Evolutionary conservation across 2,888 invertebrate genomes (phyloP).

Genomic region (Pammene fasciana): DNA sequence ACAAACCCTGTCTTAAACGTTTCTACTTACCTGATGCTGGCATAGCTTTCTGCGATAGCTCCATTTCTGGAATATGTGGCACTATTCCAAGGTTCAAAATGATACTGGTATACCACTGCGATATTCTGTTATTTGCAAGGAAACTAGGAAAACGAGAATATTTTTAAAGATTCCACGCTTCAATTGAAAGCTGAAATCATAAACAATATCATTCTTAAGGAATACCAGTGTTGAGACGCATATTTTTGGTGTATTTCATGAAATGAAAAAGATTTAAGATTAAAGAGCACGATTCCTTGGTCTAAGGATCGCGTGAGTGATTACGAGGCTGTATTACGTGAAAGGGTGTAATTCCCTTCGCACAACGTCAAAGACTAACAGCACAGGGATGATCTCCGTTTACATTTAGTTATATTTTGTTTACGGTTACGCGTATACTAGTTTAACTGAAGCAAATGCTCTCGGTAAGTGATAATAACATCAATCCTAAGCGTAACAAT

Average conservation of each 20-base stretch:
- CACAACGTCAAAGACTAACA: neutral
- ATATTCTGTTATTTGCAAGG: too few species aligned
- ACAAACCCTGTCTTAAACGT: slow-evolving; percentile 1
- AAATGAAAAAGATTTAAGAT: slow-evolving; percentile 4
- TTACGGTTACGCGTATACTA: neutral
- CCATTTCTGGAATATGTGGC: slow-evolving; percentile 1
- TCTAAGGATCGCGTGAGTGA: slow-evolving; percentile 67
- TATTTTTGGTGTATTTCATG: neutral
- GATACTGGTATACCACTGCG: too few species aligned
- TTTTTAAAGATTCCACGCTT: too few species aligned
- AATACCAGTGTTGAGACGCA: too few species aligned
- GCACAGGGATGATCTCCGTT: neutral
- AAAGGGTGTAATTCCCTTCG: slow-evolving; percentile 45
- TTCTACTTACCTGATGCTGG: neutral
- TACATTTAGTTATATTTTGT: neutral
- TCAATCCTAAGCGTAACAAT: slow-evolving; percentile 54
- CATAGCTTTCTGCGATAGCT: neutral
- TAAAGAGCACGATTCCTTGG: neutral
- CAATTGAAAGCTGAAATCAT: too few species aligned
- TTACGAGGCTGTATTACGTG: slow-evolving; percentile 64
- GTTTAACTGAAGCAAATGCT: neutral
- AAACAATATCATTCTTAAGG: too few species aligned
- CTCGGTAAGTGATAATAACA: neutral
- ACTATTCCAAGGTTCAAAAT: too few species aligned
- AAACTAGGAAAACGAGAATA: too few species aligned